These are phyloP conservation scores for Aleiodes testaceus DNA, from an alignment of 2,888 invertebrate genomes.

Conservation along the genomic window DNA sequence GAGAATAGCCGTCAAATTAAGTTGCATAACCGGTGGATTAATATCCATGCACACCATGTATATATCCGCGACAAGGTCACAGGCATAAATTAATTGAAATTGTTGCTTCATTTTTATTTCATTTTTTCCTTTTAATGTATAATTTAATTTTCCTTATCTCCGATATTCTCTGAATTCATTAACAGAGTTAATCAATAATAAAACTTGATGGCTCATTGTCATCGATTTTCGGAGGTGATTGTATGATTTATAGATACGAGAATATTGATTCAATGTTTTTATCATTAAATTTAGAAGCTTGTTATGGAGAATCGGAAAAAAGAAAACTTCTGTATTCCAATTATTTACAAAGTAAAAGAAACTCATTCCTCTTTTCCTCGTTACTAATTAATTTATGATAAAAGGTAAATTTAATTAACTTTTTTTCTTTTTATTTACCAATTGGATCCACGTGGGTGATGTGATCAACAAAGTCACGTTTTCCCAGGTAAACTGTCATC, in stretches of 20 bases:
- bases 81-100: slow-evolving; percentile 1
- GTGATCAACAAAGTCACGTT: slow-evolving; percentile 94
- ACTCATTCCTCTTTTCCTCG: too few species aligned
- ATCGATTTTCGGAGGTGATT: too few species aligned
- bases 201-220: background rate
- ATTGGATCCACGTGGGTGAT: slow-evolving; percentile 94
- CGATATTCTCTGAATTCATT: background rate
- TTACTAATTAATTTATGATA: too few species aligned
- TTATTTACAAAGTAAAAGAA: background rate
- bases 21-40: slow-evolving; percentile 16
- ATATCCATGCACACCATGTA: slow-evolving; percentile 22
- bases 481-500: slow-evolving; percentile 93
- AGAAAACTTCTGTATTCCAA: too few species aligned
- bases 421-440: slow-evolving; percentile 76
- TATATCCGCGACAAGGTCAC: slow-evolving; percentile 6
- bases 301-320: too few species aligned
- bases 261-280: too few species aligned
- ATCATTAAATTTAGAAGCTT: too few species aligned
- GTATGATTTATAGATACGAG: too few species aligned
- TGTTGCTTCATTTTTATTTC: slow-evolving; percentile 13
- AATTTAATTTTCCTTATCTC: background rate
- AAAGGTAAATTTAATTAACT: background rate
- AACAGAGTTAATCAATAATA: background rate
- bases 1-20: slow-evolving; percentile 16
- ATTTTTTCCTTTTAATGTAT: background rate